Evolutionary conservation across 2,113 vertebrate species (phyloP).

Genomic region (Cyprinus carpio): DNA sequence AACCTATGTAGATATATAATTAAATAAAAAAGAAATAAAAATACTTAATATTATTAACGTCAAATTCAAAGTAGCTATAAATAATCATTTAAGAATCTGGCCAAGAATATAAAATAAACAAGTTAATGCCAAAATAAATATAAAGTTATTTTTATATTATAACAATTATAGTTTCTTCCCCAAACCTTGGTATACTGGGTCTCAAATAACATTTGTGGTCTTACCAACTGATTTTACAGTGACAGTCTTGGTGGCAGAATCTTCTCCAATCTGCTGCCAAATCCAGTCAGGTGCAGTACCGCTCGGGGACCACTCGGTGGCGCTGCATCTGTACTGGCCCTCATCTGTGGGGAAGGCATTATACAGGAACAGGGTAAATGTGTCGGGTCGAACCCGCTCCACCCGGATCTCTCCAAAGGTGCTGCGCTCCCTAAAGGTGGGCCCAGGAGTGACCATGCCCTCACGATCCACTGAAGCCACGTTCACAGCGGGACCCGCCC

Average conservation of each 20-base stretch:
- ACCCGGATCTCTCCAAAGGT: slow-evolving; percentile 86
- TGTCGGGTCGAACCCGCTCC: slow-evolving; percentile 80
- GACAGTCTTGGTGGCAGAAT: slow-evolving; percentile 74
- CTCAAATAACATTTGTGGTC: slow-evolving; percentile 52
- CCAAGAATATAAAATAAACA: neutral
- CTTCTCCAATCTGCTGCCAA: slow-evolving; percentile 90
- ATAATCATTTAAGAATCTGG: too few species aligned
- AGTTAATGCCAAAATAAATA: too few species aligned
- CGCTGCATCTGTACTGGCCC: slow-evolving; percentile 89
- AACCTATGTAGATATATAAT: neutral
- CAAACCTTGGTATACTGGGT: too few species aligned
- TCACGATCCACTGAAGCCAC: slow-evolving; percentile 86
- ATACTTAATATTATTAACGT: too few species aligned
- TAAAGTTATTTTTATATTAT: too few species aligned
- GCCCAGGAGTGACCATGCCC: slow-evolving; percentile 80
- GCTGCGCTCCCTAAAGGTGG: slow-evolving; percentile 83
- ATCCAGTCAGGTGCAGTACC: slow-evolving; percentile 74
- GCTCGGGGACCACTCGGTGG: slow-evolving; percentile 83
- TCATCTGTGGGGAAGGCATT: slow-evolving; percentile 86
- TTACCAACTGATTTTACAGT: slow-evolving; percentile 91
- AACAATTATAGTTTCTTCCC: too few species aligned
- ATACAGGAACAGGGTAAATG: slow-evolving; percentile 86
- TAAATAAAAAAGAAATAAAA: too few species aligned
- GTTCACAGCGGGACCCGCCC: slow-evolving; percentile 71
- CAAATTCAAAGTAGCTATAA: too few species aligned